These are phyloP conservation scores for Danio kyathit DNA, from an alignment of 2,797 vertebrate genomes.

Conservation along the genomic window DNA sequence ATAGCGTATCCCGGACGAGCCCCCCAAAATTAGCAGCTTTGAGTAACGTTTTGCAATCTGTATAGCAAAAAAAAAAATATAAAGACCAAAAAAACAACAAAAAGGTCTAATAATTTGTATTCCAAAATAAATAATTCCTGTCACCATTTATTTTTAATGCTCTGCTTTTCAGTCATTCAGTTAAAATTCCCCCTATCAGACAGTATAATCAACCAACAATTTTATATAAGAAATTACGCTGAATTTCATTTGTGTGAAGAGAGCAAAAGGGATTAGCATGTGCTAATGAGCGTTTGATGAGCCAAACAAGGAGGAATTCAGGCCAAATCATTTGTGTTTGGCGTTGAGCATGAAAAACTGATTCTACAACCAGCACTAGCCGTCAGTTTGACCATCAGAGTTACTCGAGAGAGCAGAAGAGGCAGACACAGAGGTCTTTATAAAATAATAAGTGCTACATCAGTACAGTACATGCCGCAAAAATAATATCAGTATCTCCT, in stretches of 20 bases:
- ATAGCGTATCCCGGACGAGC: no score
- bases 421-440: not conserved
- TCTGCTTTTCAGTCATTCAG: not conserved
- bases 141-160: not conserved
- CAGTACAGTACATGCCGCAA: constrained; percentile 21
- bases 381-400: not conserved
- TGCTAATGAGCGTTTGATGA: constrained; percentile 43
- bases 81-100: no score
- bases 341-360: constrained; percentile 17
- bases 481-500: constrained; percentile 24
- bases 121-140: not conserved
- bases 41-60: no score
- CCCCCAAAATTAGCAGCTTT: no score
- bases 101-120: not conserved
- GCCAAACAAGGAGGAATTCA: constrained; percentile 9
- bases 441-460: constrained; percentile 30
- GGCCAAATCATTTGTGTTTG: constrained; percentile 44
- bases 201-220: not conserved
- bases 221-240: constrained; percentile 6
- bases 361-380: constrained; percentile 1
- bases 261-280: constrained; percentile 26
- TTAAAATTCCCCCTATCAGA: not conserved
- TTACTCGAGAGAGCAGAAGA: constrained; percentile 2
- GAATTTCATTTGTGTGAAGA: constrained; percentile 14
- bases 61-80: no score